Conservation (phyloP, 1,140 invertebrate species). For the Eciton burchellii region DNA sequence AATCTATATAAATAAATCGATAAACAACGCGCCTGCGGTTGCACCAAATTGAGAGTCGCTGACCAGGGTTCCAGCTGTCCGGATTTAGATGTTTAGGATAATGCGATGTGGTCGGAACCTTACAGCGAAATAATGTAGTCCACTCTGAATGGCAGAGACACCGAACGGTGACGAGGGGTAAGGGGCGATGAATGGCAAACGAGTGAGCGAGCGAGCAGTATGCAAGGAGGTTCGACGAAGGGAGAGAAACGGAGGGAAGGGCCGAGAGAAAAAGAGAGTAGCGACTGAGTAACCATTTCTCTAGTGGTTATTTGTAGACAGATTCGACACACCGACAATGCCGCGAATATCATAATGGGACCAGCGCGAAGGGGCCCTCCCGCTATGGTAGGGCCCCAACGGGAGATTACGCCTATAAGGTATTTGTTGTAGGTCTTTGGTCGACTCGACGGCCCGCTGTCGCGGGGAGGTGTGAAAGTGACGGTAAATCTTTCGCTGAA, state of each 20-base stretch:
- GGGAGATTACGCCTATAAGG: slow-evolving; percentile 82
- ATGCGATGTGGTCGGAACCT: slow-evolving; percentile 82
- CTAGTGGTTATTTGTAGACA: slow-evolving; percentile 86
- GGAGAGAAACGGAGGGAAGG: slow-evolving; percentile 17
- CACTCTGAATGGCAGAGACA: slow-evolving; percentile 81
- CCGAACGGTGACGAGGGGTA: slow-evolving; percentile 61
- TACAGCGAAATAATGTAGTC: slow-evolving; percentile 85
- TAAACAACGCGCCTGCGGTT: background rate
- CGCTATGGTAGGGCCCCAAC: slow-evolving; percentile 75
- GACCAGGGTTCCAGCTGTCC: slow-evolving; percentile 82
- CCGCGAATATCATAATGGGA: slow-evolving; percentile 82
- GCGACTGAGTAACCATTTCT: slow-evolving; percentile 79
- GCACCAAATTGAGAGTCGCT: slow-evolving; percentile 77
- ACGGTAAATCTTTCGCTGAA: slow-evolving; percentile 80
- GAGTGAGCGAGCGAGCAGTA: slow-evolving; percentile 41
- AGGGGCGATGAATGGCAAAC: slow-evolving; percentile 39
- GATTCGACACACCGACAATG: slow-evolving; percentile 85
- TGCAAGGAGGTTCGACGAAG: slow-evolving; percentile 3
- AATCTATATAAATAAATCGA: slow-evolving; percentile 21
- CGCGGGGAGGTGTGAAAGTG: slow-evolving; percentile 82
- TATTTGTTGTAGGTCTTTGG: slow-evolving; percentile 82
- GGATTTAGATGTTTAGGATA: slow-evolving; percentile 86
- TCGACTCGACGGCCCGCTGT: slow-evolving; percentile 71
- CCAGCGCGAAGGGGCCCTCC: slow-evolving; percentile 61
- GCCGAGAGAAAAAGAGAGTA: slow-evolving; percentile 68